These are phyloP conservation scores for Nomada fucata DNA, from an alignment of 2,888 invertebrate genomes.

Conservation along the genomic window DNA sequence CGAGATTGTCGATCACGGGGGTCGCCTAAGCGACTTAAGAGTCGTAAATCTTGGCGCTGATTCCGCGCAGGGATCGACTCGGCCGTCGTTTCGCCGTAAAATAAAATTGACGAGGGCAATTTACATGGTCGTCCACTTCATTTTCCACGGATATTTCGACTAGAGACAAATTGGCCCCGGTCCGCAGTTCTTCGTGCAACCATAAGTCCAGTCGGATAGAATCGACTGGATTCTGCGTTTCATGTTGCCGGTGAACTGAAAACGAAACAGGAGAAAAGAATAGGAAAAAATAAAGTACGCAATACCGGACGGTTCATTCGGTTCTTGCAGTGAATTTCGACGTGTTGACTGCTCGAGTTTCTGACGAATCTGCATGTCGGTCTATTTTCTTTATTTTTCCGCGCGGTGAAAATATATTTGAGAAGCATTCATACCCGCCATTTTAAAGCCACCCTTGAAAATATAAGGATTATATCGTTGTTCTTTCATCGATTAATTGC, in stretches of 20 bases:
- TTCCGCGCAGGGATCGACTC: conserved; percentile 2
- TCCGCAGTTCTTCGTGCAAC: conserved; percentile 27
- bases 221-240: conserved; percentile 8
- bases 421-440: conserved; percentile 31
- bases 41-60: conserved; percentile 31
- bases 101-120: conserved; percentile 56
- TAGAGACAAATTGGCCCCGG: conserved; percentile 57
- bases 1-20: conserved; percentile 13
- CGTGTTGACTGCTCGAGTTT: conserved; percentile 25
- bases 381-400: conserved; percentile 34
- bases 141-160: conserved; percentile 59
- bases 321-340: conserved; percentile 34
- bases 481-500: conserved; percentile 8
- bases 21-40: conserved; percentile 11
- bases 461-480: background rate
- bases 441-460: background rate
- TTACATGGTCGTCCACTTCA: conserved; percentile 55
- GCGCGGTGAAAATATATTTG: conserved; percentile 28
- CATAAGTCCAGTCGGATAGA: conserved; percentile 38
- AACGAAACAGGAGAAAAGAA: background rate
- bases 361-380: conserved; percentile 19
- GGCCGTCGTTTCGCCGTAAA: conserved; percentile 23
- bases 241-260: background rate
- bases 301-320: conserved; percentile 33
- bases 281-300: background rate